Evolutionary conservation across 2,888 invertebrate genomes (phyloP), one percentile per base, ranked within the genome.

Genomic region (Patella caerulea): DNA sequence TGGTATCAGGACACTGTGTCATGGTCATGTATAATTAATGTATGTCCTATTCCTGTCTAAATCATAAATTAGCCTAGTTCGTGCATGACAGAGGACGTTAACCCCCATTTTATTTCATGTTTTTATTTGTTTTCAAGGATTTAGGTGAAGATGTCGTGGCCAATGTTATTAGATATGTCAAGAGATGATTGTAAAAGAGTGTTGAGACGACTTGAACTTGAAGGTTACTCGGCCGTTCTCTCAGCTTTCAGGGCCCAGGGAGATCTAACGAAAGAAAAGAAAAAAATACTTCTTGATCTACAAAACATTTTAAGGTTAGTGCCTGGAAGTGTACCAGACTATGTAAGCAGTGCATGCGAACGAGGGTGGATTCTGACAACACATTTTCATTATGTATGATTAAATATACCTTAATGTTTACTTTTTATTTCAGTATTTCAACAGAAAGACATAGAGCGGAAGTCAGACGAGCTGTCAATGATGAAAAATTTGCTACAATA

Each of bases 241-340:
- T 96, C 96, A 90, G 97, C 96, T 87, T 94, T 98, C 91, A 94
- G 98, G 92, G 97, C 97, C 88, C 97, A 97, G 93, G 98, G 98
- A 85, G 94, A 95, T 89, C 94, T 97, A 80, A 96, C 94, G 91
- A 94, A 95, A 89, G 95, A 95, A 89, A 97, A 97, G 93, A 95
- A 95, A 90, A 95, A 95, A 92, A 92, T 97, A 88, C 93, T 98
- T 75, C 95, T 95, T 91, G 96, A 97, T 90, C 94, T 97, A 86
- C 95, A 96, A 89, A 94, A 94, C 91, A 94, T 94, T 90, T 94
- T 92, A 19, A 91, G 92, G 92, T 92, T 45, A 45, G 45, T 45
- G 34, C 4, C 34, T 34, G 4, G 4, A 34, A 34, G 3, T 34
- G 79, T 73, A 59, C 77, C 70, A 34, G 34, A 34, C 34, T 5